Evolutionary conservation across 2,888 invertebrate species (phyloP).

Genomic region (Lasioglossum pauxillum): DNA sequence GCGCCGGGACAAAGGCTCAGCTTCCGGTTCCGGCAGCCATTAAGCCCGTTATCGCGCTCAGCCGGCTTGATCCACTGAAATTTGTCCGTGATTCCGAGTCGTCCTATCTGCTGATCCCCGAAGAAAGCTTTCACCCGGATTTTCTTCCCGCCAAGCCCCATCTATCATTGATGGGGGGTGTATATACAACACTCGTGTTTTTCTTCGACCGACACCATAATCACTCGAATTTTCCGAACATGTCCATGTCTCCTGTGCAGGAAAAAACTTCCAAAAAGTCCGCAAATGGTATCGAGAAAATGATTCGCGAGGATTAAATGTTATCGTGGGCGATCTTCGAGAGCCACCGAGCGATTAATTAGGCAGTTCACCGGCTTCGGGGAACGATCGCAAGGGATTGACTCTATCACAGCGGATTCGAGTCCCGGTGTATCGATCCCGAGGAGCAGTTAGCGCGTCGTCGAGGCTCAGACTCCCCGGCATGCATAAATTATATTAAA

Average conservation of each 20-base stretch:
- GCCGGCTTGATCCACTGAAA: conserved; percentile 66
- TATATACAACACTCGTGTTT: too few relatives aligned
- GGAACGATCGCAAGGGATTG: background rate
- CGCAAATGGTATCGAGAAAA: background rate
- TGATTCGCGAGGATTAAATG: background rate
- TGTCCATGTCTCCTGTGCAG: too few relatives aligned
- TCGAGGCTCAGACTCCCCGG: background rate
- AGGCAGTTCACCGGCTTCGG: background rate
- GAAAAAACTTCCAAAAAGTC: background rate
- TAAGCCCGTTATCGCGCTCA: conserved; percentile 68
- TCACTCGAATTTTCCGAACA: background rate
- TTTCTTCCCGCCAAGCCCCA: background rate
- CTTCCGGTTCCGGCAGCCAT: conserved; percentile 67
- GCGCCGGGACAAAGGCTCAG: conserved; percentile 59
- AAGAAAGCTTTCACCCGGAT: background rate
- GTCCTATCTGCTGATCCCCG: conserved; percentile 35
- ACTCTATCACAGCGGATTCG: background rate
- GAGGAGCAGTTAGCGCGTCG: background rate
- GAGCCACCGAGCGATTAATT: background rate
- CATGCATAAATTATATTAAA: conserved; percentile 76
- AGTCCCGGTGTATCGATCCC: background rate
- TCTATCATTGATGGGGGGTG: background rate
- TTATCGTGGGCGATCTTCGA: background rate
- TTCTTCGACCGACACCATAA: too few relatives aligned
- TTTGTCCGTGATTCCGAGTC: conserved; percentile 52